Conservation (phyloP, 2,888 invertebrate genomes). For the Tricholauxania praeusta region DNA sequence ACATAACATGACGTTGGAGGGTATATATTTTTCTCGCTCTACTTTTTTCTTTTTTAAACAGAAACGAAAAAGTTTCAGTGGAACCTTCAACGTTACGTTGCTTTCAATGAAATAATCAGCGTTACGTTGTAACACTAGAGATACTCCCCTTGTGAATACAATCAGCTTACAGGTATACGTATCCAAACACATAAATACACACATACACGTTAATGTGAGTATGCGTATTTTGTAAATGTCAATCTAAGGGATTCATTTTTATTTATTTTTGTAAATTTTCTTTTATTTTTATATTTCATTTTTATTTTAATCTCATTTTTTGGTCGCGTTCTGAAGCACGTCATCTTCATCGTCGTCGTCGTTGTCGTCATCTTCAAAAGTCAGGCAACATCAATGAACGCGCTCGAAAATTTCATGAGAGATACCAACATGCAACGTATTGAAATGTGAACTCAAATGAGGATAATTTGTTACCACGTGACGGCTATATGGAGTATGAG, state of each 20-base stretch:
- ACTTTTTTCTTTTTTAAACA: too few species aligned
- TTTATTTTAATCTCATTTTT: neutral
- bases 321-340: neutral
- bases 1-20: conserved; percentile 18
- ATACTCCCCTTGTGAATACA: too few species aligned
- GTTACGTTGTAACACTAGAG: too few species aligned
- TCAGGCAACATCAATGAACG: conserved; percentile 7
- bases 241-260: conserved; percentile 11
- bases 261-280: neutral
- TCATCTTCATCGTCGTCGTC: neutral
- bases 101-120: too few species aligned
- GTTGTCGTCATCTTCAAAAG: neutral
- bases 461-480: conserved; percentile 57
- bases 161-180: too few species aligned
- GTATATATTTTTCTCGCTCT: too few species aligned
- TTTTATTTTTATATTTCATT: conserved; percentile 1
- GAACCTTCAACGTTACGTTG: too few species aligned
- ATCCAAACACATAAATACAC: too few species aligned
- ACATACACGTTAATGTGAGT: neutral
- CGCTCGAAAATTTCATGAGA: neutral
- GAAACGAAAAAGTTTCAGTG: too few species aligned
- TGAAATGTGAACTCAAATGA: conserved; percentile 60
- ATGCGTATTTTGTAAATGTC: conserved; percentile 6
- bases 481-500: neutral
- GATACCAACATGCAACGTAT: conserved; percentile 60